Evolutionary conservation across 2,113 vertebrate genomes (phyloP).

Genomic region (Epinephelus fuscoguttatus): DNA sequence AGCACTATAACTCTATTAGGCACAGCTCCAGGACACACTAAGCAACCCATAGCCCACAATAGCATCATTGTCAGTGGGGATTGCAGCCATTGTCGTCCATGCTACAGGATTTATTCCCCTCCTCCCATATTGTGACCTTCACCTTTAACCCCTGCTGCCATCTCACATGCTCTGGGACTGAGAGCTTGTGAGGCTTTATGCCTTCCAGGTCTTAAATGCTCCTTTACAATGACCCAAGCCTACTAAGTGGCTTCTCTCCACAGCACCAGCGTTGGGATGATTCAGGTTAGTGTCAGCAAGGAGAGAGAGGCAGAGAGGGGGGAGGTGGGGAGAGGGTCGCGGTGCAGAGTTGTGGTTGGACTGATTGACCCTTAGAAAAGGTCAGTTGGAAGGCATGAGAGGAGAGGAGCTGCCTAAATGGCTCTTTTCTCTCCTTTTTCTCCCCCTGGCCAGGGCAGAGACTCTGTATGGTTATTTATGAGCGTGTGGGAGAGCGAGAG

Average conservation of each 20-base stretch:
- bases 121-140: constrained; percentile 80
- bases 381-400: constrained; percentile 79
- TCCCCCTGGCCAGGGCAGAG: constrained; percentile 68
- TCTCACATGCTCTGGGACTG: constrained; percentile 70
- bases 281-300: constrained; percentile 71
- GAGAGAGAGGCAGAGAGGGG: background rate
- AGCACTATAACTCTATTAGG: constrained; percentile 84
- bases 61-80: constrained; percentile 81
- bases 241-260: constrained; percentile 72
- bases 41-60: constrained; percentile 78
- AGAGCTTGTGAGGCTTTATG: constrained; percentile 64
- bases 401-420: constrained; percentile 79
- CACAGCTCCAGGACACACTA: constrained; percentile 82
- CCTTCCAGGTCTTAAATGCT: constrained; percentile 64
- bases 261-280: constrained; percentile 55
- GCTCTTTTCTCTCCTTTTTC: constrained; percentile 75
- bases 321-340: background rate
- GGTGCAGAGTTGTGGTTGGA: constrained; percentile 60
- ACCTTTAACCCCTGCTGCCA: constrained; percentile 76
- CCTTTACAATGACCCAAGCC: constrained; percentile 64
- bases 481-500: constrained; percentile 79
- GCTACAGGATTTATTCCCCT: constrained; percentile 83
- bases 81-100: constrained; percentile 75
- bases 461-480: constrained; percentile 81
- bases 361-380: constrained; percentile 78